Evolutionary conservation across 2,797 vertebrate genomes (phyloP), one percentile per base, ranked within the genome.

Genomic region (Gymnothorax reevesii): DNA sequence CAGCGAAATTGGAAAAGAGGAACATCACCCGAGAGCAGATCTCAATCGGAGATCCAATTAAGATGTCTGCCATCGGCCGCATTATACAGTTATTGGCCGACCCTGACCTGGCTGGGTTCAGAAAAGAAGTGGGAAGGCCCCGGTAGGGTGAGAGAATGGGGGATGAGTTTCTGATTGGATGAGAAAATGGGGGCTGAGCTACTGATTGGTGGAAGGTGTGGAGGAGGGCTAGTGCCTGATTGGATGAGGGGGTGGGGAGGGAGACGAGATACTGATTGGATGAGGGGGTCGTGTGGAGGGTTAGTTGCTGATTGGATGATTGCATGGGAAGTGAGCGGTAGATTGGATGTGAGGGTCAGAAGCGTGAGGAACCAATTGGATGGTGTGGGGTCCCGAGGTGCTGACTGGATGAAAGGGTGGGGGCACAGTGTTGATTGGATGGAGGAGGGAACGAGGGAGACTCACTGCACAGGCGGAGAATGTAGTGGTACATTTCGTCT

Each of bases 401-500:
- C 3, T 4, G 20, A 5, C 20, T 52, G 49, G 75, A 7, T 20
- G 5, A 5, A n/a, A 20, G 10, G 75, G 20, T 64, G 55, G 85
- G 83, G 71, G 42, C 55, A 12, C 89, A 85, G 85, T 85, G 60
- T 57, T 1, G 15, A 55, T 1, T 64, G 2, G 7, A 79, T 54
- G 75, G 6, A 10, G 59, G 15, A 8, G 22, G 59, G 83, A 25
- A 57, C 12, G 82, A 17, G 59, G 49, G 15, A 7, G 88, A 96
- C 98, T 97, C 92, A 99, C 98, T 96, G 93, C 94, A 98, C 1
- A 98, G 90, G 0, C 94, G 93, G 22, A 99, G 94, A 25, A 98
- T 49, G 90, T 92, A 97, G 91, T 93, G 95, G 92, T 99, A 99
- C 96, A 99, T 96, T 86, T 97, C 96, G 89, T 99, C 97, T 93